These are phyloP conservation scores for Diuraphis noxia DNA, from an alignment of 1,140 invertebrate genomes.

Conservation along the genomic window DNA sequence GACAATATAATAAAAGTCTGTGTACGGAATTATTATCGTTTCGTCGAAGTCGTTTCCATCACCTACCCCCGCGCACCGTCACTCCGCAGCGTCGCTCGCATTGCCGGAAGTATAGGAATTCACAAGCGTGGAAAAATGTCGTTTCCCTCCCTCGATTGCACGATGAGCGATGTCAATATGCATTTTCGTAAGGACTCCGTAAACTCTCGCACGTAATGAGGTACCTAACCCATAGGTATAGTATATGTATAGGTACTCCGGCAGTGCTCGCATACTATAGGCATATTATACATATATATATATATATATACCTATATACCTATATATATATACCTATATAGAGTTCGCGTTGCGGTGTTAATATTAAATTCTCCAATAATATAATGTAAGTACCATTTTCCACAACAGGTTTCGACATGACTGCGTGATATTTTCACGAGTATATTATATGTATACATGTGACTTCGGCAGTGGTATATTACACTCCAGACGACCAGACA, in stretches of 20 bases:
- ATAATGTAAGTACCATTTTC: not conserved
- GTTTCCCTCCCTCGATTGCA: not conserved
- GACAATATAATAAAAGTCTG: not conserved
- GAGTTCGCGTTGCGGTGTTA: not conserved
- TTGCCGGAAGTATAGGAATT: not conserved
- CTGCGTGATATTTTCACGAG: not conserved
- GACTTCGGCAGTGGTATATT: not conserved
- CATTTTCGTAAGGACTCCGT: not conserved
- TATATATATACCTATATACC: not conserved
- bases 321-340: not conserved
- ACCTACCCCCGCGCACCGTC: no score
- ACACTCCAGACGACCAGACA: no score
- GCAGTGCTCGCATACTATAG: not conserved
- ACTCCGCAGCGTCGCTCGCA: not conserved
- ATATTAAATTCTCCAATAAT: not conserved
- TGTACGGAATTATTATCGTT: not conserved
- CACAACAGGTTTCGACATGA: not conserved
- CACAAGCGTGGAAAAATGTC: not conserved
- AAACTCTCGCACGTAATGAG: not conserved
- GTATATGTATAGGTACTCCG: not conserved
- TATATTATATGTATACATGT: not conserved
- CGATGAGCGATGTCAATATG: not conserved
- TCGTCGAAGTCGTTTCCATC: not conserved
- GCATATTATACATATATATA: no score
- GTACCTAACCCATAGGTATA: no score